Conservation (phyloP, 1,140 invertebrate species). For the Anastrepha obliqua region DNA sequence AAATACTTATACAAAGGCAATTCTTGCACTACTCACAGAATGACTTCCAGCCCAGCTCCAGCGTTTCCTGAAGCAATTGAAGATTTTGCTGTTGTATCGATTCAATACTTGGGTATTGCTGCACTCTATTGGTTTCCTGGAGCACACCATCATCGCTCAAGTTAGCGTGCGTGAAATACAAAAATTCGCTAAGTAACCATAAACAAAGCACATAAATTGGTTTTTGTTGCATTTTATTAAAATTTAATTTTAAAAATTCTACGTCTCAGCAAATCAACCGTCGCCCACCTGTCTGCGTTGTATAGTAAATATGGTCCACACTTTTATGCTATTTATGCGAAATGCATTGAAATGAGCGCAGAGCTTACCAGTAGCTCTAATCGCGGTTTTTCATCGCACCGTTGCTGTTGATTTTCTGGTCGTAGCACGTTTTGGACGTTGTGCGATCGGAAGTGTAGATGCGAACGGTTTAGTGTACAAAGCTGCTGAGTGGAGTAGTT, state of each 20-base stretch:
- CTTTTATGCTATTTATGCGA: neutral
- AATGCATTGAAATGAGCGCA: neutral
- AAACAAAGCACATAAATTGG: neutral
- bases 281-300: neutral
- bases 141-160: too few species aligned
- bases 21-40: conserved; percentile 65
- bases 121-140: neutral
- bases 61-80: conserved; percentile 63
- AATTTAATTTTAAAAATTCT: neutral
- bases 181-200: neutral
- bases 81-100: conserved; percentile 65
- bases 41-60: conserved; percentile 65
- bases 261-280: neutral
- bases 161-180: too few species aligned
- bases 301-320: neutral
- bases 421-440: neutral
- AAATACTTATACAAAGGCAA: neutral
- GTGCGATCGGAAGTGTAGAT: neutral
- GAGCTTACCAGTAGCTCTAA: neutral
- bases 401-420: neutral
- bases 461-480: neutral
- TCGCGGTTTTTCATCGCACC: neutral
- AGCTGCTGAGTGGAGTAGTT: neutral
- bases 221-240: conserved; percentile 1
- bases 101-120: conserved; percentile 31